Conservation (phyloP, 35 echinoderm and acorn worm genomes). For the Hemicentrotus pulcherrimus region DNA sequence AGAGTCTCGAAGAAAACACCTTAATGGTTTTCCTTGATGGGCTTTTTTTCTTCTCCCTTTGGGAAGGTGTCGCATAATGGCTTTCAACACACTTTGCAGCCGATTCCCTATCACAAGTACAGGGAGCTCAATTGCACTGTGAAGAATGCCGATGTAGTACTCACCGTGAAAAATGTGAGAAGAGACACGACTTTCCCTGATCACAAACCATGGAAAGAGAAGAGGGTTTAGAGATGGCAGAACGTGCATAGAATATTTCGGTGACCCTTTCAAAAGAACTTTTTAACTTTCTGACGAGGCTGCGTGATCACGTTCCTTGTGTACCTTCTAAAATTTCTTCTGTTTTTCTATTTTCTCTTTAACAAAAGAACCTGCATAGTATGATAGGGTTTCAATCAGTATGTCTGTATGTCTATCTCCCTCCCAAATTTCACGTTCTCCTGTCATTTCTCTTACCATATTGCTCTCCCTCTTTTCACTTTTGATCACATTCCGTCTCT, state of each 20-base stretch:
- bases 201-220: not conserved
- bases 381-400: too few relatives aligned
- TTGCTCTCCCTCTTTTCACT: too few relatives aligned
- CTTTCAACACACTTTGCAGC: not conserved
- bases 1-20: not conserved
- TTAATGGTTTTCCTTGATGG: slow-evolving; percentile 16
- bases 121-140: not conserved
- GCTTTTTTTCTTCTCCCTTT: not conserved
- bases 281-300: not conserved
- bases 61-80: not conserved
- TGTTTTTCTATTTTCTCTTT: too few relatives aligned
- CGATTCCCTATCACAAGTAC: not conserved
- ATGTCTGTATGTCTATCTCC: too few relatives aligned
- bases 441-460: too few relatives aligned
- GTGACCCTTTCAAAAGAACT: not conserved
- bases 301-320: too few relatives aligned
- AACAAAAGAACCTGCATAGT: too few relatives aligned
- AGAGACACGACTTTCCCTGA: not conserved
- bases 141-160: not conserved
- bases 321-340: too few relatives aligned
- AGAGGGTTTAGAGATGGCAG: not conserved
- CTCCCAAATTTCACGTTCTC: too few relatives aligned
- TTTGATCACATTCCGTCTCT: too few relatives aligned
- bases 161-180: not conserved
- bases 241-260: not conserved